Evolutionary conservation across 2,888 invertebrate genomes (phyloP).

Genomic region (Cyclophora albipunctata): DNA sequence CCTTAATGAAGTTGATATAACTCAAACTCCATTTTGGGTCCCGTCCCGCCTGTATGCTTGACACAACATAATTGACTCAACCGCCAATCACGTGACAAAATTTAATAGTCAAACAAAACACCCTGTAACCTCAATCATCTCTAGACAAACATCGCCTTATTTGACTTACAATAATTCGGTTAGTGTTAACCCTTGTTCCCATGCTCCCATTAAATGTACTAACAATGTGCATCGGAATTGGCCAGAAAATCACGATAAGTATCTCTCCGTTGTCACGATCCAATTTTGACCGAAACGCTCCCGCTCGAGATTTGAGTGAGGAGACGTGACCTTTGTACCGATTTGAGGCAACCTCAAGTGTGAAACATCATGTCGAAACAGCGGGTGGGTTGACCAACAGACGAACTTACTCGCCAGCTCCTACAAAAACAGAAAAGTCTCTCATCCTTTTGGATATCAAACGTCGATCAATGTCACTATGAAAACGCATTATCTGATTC

Average conservation of each 20-base stretch:
- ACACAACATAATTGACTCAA: conserved; percentile 7
- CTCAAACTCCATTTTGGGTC: background rate
- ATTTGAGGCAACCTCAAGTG: conserved; percentile 57
- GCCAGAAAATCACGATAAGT: conserved; percentile 73
- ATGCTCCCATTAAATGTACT: conserved; percentile 66
- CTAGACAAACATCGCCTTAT: conserved; percentile 54
- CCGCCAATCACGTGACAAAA: conserved; percentile 39
- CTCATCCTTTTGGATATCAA: conserved; percentile 51
- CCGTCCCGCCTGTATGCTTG: conserved; percentile 10
- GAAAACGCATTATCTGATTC: conserved; percentile 44
- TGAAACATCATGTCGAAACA: conserved; percentile 65
- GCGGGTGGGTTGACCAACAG: conserved; percentile 56
- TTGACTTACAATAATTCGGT: conserved; percentile 65
- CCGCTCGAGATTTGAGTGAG: conserved; percentile 69
- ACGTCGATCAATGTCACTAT: conserved; percentile 67
- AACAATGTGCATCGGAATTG: conserved; percentile 67
- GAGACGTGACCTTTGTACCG: conserved; percentile 66
- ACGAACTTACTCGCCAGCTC: conserved; percentile 11
- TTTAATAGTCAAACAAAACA: conserved; percentile 45
- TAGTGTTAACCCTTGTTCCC: conserved; percentile 57
- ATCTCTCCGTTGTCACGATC: conserved; percentile 72
- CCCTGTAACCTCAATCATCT: conserved; percentile 45
- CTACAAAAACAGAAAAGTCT: conserved; percentile 45
- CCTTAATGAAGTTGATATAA: background rate
- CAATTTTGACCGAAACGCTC: conserved; percentile 66